Conservation (phyloP, 2,113 vertebrate species). For the Typhlomys cinereus region DNA sequence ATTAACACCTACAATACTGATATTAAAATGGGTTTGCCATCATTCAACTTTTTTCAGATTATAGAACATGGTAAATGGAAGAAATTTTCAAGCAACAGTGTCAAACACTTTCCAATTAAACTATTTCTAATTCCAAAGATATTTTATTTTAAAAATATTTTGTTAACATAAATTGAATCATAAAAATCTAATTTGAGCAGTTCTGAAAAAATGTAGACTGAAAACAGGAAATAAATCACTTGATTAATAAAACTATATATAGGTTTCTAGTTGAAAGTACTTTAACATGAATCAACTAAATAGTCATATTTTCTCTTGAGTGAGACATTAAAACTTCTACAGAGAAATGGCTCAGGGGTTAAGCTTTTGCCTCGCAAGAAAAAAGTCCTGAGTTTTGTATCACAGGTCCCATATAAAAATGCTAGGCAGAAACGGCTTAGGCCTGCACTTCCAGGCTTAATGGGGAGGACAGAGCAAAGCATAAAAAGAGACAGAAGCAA, state of each 20-base stretch:
- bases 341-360: no score
- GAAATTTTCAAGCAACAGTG: not conserved
- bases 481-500: no score
- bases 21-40: not conserved
- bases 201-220: not conserved
- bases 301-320: not conserved
- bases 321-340: no score
- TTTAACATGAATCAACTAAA: not conserved
- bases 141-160: constrained; percentile 1
- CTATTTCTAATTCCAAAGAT: not conserved
- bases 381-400: no score
- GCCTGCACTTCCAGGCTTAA: no score
- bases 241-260: not conserved
- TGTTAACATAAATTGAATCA: not conserved
- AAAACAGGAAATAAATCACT: not conserved
- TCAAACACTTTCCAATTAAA: not conserved
- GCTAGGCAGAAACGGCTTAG: no score
- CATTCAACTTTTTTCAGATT: not conserved
- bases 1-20: not conserved
- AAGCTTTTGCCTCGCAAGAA: no score
- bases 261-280: not conserved
- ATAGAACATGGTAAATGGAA: not conserved
- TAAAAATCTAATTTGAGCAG: not conserved
- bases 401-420: no score
- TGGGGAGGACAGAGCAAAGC: no score